These are phyloP conservation scores for Heliconius ismenius DNA, from an alignment of 2,888 invertebrate species.

Conservation along the genomic window DNA sequence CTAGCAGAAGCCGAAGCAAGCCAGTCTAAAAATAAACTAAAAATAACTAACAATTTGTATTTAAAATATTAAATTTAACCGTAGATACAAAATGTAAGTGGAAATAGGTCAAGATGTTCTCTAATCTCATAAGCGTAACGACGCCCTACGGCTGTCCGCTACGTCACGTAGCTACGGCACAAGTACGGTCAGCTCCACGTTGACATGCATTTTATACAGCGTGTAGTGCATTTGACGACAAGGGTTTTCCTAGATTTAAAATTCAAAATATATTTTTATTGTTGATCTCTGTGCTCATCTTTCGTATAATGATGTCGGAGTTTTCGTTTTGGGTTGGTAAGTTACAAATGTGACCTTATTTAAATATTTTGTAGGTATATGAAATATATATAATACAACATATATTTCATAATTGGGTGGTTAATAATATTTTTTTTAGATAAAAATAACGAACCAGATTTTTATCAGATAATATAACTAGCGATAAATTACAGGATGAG, in stretches of 20 bases:
- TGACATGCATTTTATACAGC: constrained; percentile 28
- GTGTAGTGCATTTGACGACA: constrained; percentile 24
- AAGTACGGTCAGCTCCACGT: constrained; percentile 31
- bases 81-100: constrained; percentile 37
- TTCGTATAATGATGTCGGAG: constrained; percentile 12
- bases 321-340: constrained; percentile 8
- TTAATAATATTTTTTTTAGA: no score
- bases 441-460: no score
- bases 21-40: background rate
- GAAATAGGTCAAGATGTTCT: constrained; percentile 48
- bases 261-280: constrained; percentile 16
- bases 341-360: background rate
- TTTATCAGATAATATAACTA: no score
- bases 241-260: constrained; percentile 21
- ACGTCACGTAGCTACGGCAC: constrained; percentile 36
- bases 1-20: background rate
- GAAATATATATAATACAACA: no score
- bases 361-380: background rate
- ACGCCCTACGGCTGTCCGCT: constrained; percentile 47
- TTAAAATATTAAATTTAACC: constrained; percentile 14
- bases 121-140: constrained; percentile 47
- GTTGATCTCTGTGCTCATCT: constrained; percentile 15
- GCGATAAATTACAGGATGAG: no score
- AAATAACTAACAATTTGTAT: constrained; percentile 7
- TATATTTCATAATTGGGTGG: no score